Evolutionary conservation across 35 echinoderm and acorn worm genomes (phyloP), one percentile per base, ranked within the genome.

Genomic region (Lytechinus variegatus): DNA sequence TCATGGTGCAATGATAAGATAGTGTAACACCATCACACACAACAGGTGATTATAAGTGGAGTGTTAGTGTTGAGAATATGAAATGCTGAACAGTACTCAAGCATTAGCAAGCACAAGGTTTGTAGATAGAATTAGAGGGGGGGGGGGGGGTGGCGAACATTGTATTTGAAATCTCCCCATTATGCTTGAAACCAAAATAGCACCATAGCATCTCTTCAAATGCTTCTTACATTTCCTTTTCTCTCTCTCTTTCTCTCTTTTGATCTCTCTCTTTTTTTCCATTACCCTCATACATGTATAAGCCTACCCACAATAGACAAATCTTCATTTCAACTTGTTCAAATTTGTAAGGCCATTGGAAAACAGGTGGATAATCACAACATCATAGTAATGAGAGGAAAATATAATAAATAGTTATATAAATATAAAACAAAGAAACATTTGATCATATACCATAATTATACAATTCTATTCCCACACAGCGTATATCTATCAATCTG

Each of bases 381-480:
- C 66, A 79, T 79, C 66, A 79, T 7, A 7, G 21, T 79, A n/a
- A 79, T 79, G 16, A 79, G 16, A 79, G 0, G 8, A 79, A 79
- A 24, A 79, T 24, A 79, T 16, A 79, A 91, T 91, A 91, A 54
- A 54, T 91, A 52, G 44, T 24, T 44, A 16, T 52, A 91, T 54
- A 91, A 91, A 91, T 91, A 91, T 54, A 56, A 93, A 56, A 53
- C 11, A 93, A 93, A 93, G 27, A 93, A 56, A 28, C 27, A 93
- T 27, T 92, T 28, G 19, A 10, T 93, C 9, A n/a, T 86, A n/a
- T 28, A 95, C 13, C 9, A 28, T 87, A 79, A 87, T 79, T 19
- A 97, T 52, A 97, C 97, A 61, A 97, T 97, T 21, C 94, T 94
- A 92, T 96, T 97, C 10, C 97, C 96, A 95, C 97, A 97, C 8